Base-by-base conservation (phyloP, 2,113 vertebrate genomes). In the Cricetomys ansorgei region DNA sequence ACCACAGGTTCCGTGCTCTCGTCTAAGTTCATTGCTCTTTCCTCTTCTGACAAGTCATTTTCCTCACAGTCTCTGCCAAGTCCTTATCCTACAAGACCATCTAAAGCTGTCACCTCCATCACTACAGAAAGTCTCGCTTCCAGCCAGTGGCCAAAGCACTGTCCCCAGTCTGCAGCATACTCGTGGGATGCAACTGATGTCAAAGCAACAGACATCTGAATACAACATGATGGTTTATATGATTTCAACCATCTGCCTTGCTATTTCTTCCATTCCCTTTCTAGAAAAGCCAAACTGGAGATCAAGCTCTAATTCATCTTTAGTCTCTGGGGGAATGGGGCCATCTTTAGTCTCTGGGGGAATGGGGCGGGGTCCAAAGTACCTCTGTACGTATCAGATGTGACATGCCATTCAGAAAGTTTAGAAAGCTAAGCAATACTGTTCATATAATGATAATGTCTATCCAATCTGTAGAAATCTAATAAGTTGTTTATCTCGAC, bases 401-500 rank as follows among this genome's bases (percentile, higher is more conserved):
- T 62, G 72, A 55, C 89, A 15, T 65, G 23, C 40, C 90, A 27
- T 92, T 97, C 43, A 25, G 31, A 8, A 94, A 91, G 40, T 75
- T 92, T 79, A 89, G 27, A 73, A 72, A 97, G 83, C 2, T 77
- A 94, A 93, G 40, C 80, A 45, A 12, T 88, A 89, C 80, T 94
- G 57, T 89, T 81, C 94, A 8, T 16, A 10, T 53, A 57, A 89
- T 92, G 90, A 94, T 88, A 4, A 13, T 97, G 96, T 92, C 95
- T 94, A 43, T 45, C 3, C 81, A 91, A 84, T 94, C 77, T 57
- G 69, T 72, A 92, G 72, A 96, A 97, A 97, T 95, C 53, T 97
- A 96, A 96, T 94, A 91, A 91, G 62, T 88, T 48, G 57, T 85
- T 97, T 97, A 91, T 92, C 96, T 94, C 73, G 65, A 91, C 97